Evolutionary conservation across 2,113 vertebrate genomes (phyloP).

Genomic region (Bubo scandiacus): DNA sequence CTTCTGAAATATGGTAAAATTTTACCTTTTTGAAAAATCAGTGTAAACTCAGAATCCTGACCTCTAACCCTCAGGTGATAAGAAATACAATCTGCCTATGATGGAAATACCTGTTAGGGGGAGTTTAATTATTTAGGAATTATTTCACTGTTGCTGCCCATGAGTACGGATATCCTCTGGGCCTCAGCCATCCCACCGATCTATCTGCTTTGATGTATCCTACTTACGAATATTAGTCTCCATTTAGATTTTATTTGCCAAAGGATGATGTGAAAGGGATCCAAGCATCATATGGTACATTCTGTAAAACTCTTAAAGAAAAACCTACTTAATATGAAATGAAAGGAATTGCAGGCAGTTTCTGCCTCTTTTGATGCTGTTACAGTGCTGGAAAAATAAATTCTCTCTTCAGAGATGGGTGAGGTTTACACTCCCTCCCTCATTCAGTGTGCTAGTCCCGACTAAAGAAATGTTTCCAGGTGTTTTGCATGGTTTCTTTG

Average conservation of each 20-base stretch:
- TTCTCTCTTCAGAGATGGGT: slow-evolving; percentile 65
- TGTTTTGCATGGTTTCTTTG: background rate
- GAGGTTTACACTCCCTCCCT: background rate
- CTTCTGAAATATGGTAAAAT: background rate
- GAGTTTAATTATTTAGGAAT: slow-evolving; percentile 60
- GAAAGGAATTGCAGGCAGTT: background rate
- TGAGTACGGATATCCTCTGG: slow-evolving; percentile 78
- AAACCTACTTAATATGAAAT: background rate
- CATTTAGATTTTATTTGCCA: slow-evolving; percentile 69
- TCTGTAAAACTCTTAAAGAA: background rate
- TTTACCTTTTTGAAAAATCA: background rate
- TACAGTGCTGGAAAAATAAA: slow-evolving; percentile 58
- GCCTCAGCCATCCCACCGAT: slow-evolving; percentile 77
- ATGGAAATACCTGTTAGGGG: background rate
- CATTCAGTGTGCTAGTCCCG: background rate
- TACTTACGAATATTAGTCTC: slow-evolving; percentile 72
- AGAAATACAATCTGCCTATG: background rate
- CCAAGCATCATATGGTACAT: slow-evolving; percentile 71
- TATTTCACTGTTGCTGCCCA: slow-evolving; percentile 82
- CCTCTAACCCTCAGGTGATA: background rate
- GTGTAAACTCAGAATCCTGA: background rate
- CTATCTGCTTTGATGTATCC: slow-evolving; percentile 79
- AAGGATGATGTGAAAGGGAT: slow-evolving; percentile 76
- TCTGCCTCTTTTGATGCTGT: slow-evolving; percentile 52
- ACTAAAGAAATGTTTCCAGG: background rate